Percentiles rank a stretch among this genome's conserved stretches.
Conservation (phyloP, 1,140 invertebrate genomes). For the Neelides sp. region DNA sequence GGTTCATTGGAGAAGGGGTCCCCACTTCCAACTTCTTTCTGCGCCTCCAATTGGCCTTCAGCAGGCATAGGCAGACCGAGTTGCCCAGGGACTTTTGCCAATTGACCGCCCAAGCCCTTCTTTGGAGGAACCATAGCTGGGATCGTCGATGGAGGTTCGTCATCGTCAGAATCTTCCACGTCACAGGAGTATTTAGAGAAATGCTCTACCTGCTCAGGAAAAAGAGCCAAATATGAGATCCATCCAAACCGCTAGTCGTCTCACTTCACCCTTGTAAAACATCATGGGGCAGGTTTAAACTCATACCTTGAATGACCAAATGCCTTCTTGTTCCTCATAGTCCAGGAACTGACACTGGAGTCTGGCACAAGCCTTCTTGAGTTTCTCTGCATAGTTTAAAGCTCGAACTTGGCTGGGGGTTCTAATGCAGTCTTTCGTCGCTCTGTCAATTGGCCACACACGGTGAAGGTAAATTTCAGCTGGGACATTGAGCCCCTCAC, state of each 20-base stretch:
- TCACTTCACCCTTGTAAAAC: background rate
- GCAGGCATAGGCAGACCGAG: background rate
- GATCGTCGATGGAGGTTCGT: conserved; percentile 25
- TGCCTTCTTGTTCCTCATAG: conserved; percentile 81
- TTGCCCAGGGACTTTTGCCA: conserved; percentile 3
- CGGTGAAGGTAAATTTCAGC: conserved; percentile 86
- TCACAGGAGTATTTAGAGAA: conserved; percentile 93
- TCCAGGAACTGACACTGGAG: conserved; percentile 83
- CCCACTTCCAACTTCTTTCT: background rate
- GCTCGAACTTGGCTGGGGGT: conserved; percentile 59
- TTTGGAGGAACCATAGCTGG: conserved; percentile 6
- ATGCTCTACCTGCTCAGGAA: conserved; percentile 64
- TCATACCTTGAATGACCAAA: conserved; percentile 76
- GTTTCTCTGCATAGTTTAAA: conserved; percentile 77
- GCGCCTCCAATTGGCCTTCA: background rate
- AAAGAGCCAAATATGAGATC: background rate
- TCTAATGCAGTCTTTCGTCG: conserved; percentile 62
- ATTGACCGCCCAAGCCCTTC: conserved; percentile 25
- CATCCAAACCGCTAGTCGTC: background rate
- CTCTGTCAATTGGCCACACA: conserved; percentile 88
- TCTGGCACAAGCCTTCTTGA: conserved; percentile 69
- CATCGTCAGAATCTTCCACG: conserved; percentile 68
- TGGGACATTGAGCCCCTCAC: conserved; percentile 73
- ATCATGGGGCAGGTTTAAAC: background rate
- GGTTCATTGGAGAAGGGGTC: background rate